Base-by-base conservation (phyloP, 2,797 vertebrate species). In the Alosa sapidissima region DNA sequence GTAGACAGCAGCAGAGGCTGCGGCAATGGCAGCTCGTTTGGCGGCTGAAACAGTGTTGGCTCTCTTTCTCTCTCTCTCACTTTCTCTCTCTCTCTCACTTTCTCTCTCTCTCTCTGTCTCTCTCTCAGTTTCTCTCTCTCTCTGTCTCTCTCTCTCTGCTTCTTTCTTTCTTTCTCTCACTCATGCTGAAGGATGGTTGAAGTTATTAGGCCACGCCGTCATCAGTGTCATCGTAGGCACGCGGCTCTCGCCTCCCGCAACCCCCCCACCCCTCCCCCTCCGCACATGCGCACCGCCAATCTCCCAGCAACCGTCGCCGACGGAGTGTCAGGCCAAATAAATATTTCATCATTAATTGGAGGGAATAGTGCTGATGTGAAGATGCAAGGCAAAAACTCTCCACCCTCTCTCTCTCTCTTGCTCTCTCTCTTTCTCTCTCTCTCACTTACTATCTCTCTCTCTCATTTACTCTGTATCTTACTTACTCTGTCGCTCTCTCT, bases 111-210 rank as follows among this genome's bases (percentile, higher is more conserved):
- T 52, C 2, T 10, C 5, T 49, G 49, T 49, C 49, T 49, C 49
- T 49, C 49, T 14, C 58, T 60, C 13, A 5, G 58, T 62, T 10
- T 55, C 54, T 58, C 54, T 19, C 54, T 55, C 54, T 21, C 54
- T 58, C 55, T 5, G 19, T 24, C n/a, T 28, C 8, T 9, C 60
- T 62, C 47, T 83, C 21, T 49, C 13, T 83, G 21, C 13, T 24
- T 33, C 41, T 13, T 21, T 68, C 58, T 83, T 5, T 47, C 62
- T 65, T 13, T 65, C 62, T 75, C 68, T 87, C 28, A 45, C 54
- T 85, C 78, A 84, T 51, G 84, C 58, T 87, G 83, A 86, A 84
- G 60, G 83, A 84, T 86, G 72, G 58, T 54, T 85, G 83, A 87
- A 86, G 84, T 82, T 84, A 88, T 87, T 85, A 68, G 58, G 82